Base-by-base conservation (phyloP, 2,888 invertebrate genomes). In the Ophion costatus region DNA sequence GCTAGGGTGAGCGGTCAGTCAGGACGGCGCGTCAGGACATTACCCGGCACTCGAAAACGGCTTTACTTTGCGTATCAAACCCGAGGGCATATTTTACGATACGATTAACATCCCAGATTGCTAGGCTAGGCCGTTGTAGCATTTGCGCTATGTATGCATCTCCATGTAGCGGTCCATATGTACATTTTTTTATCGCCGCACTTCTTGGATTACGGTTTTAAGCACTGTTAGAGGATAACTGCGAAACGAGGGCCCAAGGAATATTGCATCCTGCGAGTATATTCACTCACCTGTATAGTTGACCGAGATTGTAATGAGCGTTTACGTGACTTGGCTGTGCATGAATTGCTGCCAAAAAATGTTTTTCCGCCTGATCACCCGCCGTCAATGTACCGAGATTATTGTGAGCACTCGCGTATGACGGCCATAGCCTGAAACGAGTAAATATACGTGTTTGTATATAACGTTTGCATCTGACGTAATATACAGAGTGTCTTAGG, bases 351-450 rank as follows among this genome's bases (percentile, higher is more conserved):
- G 96, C 95, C 86, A 96, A 94, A 94, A 97, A 98, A 93, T 97
- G 97, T 85, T 95, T 94, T 91, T 97, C 97, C 0, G 98, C 97
- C 88, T 96, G 95, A 1, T 95, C 95, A 73, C 96, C 96, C 83
- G 95, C 94, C 89, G 97, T 95, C 87, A 98, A 93, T 1, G 97
- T 98, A 29, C 97, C 98, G 71, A 98, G 95, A 94, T 98, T 98
- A 93, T 98, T 98, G 94, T 97, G 97, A 0, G 98, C 97, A 91
- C 97, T 97, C 7, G 98, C 97, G 92, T 98, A 97, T 59, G 96
- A 95, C 11, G 97, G 97, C 97, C 97, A 98, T 67, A 98, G 93
- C 91, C 98, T 98, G 94, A 29, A 94, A 93, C 80, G 88, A 82
- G 83, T 45, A 71, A 84, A 75, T 82, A 22, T 5, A n/a, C 5